phyloP scores from a whole-genome alignment of 2,113 vertebrate genomes.

The Tychaedon coryphoeus region DNA sequence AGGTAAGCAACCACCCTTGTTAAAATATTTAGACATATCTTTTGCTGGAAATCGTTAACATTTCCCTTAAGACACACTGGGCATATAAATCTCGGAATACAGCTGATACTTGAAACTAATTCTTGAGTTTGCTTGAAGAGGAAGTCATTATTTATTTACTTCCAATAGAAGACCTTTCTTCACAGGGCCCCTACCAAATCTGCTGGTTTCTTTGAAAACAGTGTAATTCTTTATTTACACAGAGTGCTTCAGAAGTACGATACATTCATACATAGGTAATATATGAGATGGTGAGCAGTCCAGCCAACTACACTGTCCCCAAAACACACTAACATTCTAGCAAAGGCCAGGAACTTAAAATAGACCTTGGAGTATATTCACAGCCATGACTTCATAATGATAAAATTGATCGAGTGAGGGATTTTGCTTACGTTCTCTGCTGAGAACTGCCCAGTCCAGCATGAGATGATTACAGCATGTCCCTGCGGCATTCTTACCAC shows the following conservation, averaged over 20 bases:
- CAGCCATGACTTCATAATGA: not conserved
- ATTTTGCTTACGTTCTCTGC: not conserved
- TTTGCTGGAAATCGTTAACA: conserved; percentile 11
- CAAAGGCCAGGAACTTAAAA: not conserved
- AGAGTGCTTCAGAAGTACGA: not conserved
- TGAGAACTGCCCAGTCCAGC: not conserved
- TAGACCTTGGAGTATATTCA: not conserved
- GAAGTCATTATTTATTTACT: not conserved
- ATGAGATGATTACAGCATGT: not conserved
- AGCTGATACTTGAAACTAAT: not conserved
- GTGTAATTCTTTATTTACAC: not conserved
- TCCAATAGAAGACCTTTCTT: not conserved
- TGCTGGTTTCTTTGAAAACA: not conserved
- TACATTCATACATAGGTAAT: not conserved
- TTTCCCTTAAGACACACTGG: not conserved
- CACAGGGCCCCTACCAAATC: not conserved
- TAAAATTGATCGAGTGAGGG: not conserved
- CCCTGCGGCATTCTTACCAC: not conserved
- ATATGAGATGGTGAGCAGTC: not conserved
- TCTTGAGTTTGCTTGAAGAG: not conserved
- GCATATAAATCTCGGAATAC: not conserved
- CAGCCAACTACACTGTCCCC: not conserved
- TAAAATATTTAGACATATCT: not conserved
- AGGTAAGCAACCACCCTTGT: not conserved
- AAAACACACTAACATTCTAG: not conserved